Base-by-base conservation (phyloP, 1,140 invertebrate genomes). In the Caenorhabditis briggsae region DNA sequence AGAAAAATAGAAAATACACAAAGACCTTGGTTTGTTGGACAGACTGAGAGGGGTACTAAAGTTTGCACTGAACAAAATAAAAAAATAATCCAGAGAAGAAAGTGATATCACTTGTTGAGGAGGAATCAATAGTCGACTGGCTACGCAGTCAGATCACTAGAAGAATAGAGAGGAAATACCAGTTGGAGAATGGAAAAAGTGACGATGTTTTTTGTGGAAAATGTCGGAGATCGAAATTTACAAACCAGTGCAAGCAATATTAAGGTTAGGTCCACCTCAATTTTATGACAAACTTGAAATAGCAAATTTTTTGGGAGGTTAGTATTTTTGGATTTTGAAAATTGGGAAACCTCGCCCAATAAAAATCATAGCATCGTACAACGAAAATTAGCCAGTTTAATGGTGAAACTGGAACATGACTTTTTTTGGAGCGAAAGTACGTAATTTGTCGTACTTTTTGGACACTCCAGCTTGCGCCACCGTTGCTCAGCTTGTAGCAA, bases 71-170 rank as follows among this genome's bases (percentile, higher is more conserved):
- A 20, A 20, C 8, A n/a, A 7, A 12, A 23, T 41, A 64, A 11
- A 33, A 33, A 14, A 33, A 3, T 33, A 3, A 33, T 64, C 33
- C 59, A 64, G 59, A 25, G 33, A 64, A 33, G 14, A 48, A n/a
- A 74, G 9, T 74, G 65, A 74, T 74, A 74, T 74, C 65, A 74
- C 46, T 16, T 53, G 6, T 53, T 53, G 6, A 2, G 50, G 33
- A 3, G 61, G 2, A 74, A 74, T 46, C 41, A 43, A 48, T 46
- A 46, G 18, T 18, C 33, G 33, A 74, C 56, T 58, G n/a, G 16
- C 46, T 41, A 74, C 65, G 65, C 16, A 41, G 46, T 46, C 41
- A 43, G 65, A 74, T 74, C 65, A 74, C 46, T 33, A 9, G 23
- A 41, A 58, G 20, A 53, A 53, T n/a, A 59, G n/a, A 59, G 2